These are phyloP conservation scores for Synergus umbraculus DNA, from an alignment of 2,888 invertebrate genomes.

Conservation along the genomic window DNA sequence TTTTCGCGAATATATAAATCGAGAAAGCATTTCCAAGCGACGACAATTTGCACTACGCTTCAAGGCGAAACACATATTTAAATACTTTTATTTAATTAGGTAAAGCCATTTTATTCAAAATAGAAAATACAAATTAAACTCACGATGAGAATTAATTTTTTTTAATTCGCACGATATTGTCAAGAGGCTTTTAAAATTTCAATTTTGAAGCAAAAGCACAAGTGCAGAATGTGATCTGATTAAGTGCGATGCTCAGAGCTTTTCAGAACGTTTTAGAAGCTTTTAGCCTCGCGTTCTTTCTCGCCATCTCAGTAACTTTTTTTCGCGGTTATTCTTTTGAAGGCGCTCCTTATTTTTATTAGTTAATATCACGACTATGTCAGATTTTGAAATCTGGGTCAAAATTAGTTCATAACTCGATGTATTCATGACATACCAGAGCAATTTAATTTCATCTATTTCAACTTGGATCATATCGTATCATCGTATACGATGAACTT, in stretches of 20 bases:
- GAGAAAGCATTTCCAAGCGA: constrained; percentile 2
- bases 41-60: neutral
- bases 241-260: constrained; percentile 49
- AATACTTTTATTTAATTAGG: neutral
- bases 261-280: constrained; percentile 55
- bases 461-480: neutral
- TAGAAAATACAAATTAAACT: neutral
- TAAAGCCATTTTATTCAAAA: neutral
- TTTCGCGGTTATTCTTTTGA: constrained; percentile 17
- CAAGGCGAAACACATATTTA: neutral
- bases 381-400: neutral
- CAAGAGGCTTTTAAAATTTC: neutral
- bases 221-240: constrained; percentile 56
- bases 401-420: neutral
- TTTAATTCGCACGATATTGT: neutral
- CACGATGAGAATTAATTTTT: neutral
- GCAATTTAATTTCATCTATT: neutral
- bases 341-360: neutral
- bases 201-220: constrained; percentile 2
- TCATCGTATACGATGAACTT: neutral
- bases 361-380: neutral
- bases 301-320: constrained; percentile 52
- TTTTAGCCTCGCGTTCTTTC: constrained; percentile 52
- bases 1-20: neutral
- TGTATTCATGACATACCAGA: no score